Base-by-base conservation (phyloP, 2,113 vertebrate genomes). In the Ciconia boyciana region DNA sequence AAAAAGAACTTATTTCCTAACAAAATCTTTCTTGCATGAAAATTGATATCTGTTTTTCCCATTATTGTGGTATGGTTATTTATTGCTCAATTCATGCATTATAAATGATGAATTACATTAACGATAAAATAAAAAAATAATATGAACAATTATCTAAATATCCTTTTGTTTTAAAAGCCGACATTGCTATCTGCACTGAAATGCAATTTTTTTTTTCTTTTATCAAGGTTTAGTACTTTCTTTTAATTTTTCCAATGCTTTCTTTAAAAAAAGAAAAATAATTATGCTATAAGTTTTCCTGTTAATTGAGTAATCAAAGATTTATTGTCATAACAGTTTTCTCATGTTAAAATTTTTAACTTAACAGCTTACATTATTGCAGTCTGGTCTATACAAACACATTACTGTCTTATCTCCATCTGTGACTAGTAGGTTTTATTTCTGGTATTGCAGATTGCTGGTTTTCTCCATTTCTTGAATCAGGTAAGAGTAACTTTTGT, bases 261-360 rank as follows among this genome's bases (percentile, higher is more conserved):
- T 32, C 28, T 84, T 61, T 32, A 85, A 68, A 34, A 75, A 86
- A 87, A 69, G 8, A 71, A 86, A 84, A 92, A 75, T 61, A 89
- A 72, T 41, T 61, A 58, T 68, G 13, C 41, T 79, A 24, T 55
- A 72, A 58, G 8, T 1, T 81, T 83, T 94, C 31, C 24, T 93
- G 39, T 87, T 94, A 94, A 97, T 93, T 95, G 87, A 75, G 60
- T 92, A 95, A 96, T 90, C 26, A 88, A 93, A 92, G 16, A 43
- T 89, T 96, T 97, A 95, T 83, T 95, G 52, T 78, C 80, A 89
- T 69, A 95, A 92, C 91, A 96, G 62, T 89, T 95, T 97, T 87
- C 48, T 83, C 77, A 71, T 86, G 72, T 82, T 96, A 86, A 87
- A 94, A 48, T 84, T 89, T 92, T 89, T 64, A 79, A 68, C 39